These are phyloP conservation scores for Taeniopygia guttata DNA, from an alignment of 2,797 vertebrate species.

Conservation along the genomic window DNA sequence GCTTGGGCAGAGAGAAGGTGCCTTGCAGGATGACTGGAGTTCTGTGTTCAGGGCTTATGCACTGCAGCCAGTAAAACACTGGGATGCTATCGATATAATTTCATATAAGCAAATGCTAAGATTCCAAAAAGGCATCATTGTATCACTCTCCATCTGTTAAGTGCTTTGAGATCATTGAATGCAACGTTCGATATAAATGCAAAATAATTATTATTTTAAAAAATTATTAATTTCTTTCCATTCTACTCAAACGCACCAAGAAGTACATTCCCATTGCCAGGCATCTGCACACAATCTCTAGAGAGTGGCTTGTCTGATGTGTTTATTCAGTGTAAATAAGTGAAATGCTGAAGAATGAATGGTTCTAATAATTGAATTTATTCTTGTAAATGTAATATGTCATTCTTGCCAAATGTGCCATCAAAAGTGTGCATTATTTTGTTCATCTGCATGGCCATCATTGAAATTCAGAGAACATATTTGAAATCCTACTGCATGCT, in stretches of 20 bases:
- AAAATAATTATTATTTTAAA: slow-evolving; percentile 25
- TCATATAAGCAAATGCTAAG: neutral
- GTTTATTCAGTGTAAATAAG: slow-evolving; percentile 64
- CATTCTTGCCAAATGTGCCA: slow-evolving; percentile 32
- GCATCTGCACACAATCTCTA: neutral
- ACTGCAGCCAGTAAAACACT: neutral
- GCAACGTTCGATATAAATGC: neutral
- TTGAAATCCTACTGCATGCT: neutral
- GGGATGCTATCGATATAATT: neutral
- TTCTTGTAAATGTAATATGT: slow-evolving; percentile 49
- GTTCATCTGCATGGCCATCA: slow-evolving; percentile 26
- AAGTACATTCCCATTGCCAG: slow-evolving; percentile 15
- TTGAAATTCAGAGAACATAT: slow-evolving; percentile 27
- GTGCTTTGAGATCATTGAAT: neutral
- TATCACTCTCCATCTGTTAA: neutral
- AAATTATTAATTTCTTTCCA: neutral
- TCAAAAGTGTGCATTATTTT: slow-evolving; percentile 60
- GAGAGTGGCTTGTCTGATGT: slow-evolving; percentile 42
- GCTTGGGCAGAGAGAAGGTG: neutral
- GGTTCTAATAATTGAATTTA: slow-evolving; percentile 52
- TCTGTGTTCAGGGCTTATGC: neutral
- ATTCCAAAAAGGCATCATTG: neutral
- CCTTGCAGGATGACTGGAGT: neutral
- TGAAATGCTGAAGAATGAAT: slow-evolving; percentile 27
- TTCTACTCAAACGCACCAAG: neutral